These are phyloP conservation scores for Ibycter americanus DNA, from an alignment of 2,797 vertebrate species.

Conservation along the genomic window DNA sequence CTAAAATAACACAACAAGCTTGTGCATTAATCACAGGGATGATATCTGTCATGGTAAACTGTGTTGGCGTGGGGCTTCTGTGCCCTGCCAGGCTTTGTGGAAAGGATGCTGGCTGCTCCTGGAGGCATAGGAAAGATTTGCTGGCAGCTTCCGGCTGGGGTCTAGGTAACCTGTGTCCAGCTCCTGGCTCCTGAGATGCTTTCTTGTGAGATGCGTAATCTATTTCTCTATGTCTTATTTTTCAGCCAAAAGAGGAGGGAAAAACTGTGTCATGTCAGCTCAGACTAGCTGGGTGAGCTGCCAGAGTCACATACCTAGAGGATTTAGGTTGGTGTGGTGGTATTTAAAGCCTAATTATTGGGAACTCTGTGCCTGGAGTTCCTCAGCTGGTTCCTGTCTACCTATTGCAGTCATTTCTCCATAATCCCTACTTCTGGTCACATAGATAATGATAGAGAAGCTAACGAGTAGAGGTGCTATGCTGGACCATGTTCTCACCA, in stretches of 20 bases:
- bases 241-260: not conserved
- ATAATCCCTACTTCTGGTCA: not conserved
- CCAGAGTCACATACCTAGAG: not conserved
- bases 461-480: no score
- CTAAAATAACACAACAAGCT: not conserved
- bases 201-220: fast-evolving
- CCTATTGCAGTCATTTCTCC: not conserved
- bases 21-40: not conserved
- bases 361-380: not conserved
- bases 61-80: not conserved
- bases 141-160: not conserved
- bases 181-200: not conserved
- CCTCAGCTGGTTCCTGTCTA: not conserved
- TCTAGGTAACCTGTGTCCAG: not conserved
- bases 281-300: not conserved
- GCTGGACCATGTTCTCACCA: no score
- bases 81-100: fast-evolving
- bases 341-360: not conserved
- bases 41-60: not conserved
- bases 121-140: not conserved
- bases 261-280: fast-evolving
- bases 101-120: not conserved
- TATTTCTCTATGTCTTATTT: not conserved
- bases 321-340: fast-evolving
- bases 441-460: not conserved